Conservation (phyloP, 2,888 invertebrate species). For the Tolmerus cingulatus region DNA sequence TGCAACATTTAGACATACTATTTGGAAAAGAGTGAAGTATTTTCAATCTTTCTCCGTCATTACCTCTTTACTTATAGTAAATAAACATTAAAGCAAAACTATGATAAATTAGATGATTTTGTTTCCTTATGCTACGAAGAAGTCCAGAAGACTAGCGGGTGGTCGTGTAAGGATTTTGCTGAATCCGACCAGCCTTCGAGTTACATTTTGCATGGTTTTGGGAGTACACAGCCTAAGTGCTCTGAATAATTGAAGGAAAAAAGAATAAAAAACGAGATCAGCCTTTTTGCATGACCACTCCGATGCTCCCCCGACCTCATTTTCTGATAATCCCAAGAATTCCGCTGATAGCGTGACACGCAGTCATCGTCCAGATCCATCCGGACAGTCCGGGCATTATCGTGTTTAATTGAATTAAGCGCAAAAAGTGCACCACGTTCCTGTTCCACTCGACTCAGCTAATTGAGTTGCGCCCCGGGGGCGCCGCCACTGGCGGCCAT, state of each 20-base stretch:
- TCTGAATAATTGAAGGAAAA: background rate
- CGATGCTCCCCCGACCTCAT: background rate
- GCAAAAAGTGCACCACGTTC: background rate
- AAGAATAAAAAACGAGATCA: background rate
- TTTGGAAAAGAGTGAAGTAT: too few species aligned
- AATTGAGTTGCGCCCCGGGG: background rate
- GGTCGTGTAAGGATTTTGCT: background rate
- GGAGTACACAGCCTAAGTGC: background rate
- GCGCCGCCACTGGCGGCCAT: background rate
- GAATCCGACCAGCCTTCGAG: background rate
- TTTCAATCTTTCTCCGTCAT: too few species aligned
- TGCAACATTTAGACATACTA: too few species aligned
- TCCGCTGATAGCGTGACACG: background rate
- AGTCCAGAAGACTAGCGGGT: background rate
- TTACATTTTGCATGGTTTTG: background rate
- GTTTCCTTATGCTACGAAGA: background rate
- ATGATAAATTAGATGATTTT: too few species aligned
- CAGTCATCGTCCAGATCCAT: background rate
- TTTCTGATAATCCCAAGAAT: background rate
- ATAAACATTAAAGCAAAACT: too few species aligned
- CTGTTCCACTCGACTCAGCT: background rate
- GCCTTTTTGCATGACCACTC: background rate
- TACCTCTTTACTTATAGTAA: too few species aligned
- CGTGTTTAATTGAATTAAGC: background rate
- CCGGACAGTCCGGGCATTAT: background rate